phyloP scores from a whole-genome alignment of 2,797 vertebrate genomes.

The Myotis myotis region DNA sequence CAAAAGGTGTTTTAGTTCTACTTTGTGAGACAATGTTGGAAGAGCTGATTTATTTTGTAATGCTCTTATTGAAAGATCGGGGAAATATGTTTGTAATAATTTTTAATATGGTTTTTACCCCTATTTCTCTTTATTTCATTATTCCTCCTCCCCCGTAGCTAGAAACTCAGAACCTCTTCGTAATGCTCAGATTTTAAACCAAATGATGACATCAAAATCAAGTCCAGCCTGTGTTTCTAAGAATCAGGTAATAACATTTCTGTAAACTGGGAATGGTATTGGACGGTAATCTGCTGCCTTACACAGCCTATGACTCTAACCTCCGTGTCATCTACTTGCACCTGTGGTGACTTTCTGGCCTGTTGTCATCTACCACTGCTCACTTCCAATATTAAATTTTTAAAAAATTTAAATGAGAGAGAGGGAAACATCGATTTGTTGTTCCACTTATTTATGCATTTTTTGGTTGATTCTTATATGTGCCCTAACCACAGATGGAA shows the following conservation, averaged over 20 bases:
- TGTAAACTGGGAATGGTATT: background rate
- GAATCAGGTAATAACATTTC: constrained; percentile 80
- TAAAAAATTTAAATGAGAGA: background rate
- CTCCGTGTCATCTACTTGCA: background rate
- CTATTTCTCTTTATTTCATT: constrained; percentile 16
- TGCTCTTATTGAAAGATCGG: background rate
- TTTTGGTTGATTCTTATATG: background rate
- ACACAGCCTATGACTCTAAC: background rate
- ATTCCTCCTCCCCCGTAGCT: constrained; percentile 59
- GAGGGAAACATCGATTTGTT: background rate
- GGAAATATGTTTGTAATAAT: background rate
- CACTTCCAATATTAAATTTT: background rate
- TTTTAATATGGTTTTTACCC: constrained; percentile 32
- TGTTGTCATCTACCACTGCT: background rate
- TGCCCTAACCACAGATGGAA: background rate
- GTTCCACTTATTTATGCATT: background rate
- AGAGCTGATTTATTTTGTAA: constrained; percentile 5
- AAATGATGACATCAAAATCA: constrained; percentile 79
- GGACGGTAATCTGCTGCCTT: background rate
- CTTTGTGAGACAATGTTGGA: constrained; percentile 19
- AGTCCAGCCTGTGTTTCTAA: constrained; percentile 49
- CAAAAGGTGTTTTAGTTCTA: constrained; percentile 30
- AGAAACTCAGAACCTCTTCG: constrained; percentile 84
- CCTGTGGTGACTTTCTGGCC: background rate
- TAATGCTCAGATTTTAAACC: constrained; percentile 86